Base-by-base conservation (phyloP, 2,888 invertebrate species). In the Harpagoxenus sublaevis region DNA sequence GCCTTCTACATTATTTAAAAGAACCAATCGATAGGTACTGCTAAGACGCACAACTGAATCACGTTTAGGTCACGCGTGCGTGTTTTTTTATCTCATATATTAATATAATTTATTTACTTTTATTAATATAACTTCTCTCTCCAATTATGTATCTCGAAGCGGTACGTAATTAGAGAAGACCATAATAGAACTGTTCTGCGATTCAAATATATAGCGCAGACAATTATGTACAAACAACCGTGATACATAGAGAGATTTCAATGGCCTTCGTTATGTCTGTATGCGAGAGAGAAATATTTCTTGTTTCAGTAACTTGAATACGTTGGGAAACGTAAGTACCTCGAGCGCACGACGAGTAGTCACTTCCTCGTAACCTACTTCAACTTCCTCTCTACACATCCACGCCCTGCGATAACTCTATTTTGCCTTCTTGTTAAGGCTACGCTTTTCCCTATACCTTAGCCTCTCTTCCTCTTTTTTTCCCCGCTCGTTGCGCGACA, bases 271-370 rank as follows among this genome's bases (percentile, higher is more conserved):
- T 73, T 65, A 73, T 39, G 28, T 39, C 35, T n/a, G 79, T 45
- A 23, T 48, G 18, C 15, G 28, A 60, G 35, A 57, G 78, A 70
- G 78, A 51, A 71, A 60, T 73, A 81, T 81, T 81, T 73, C 79
- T 81, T 81, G 73, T 81, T 73, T 48, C 79, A 48, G 71, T 79
- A 79, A 79, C 71, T 79, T 23, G 71, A 71, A 45, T 79, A 48
- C 48, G 35, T 60, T 35, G 71, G 73, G 57, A 71, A 70, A 71
- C 73, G 48, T 62, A 73, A 71, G 79, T 81, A 73, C 73, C 73
- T 62, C 73, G 48, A 79, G 57, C 48, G 39, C 60, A 31, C 60
- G 60, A 71, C 48, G 79, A 73, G 79, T 79, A 79, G 79, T 71
- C 79, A 60, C 79, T 71, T 48, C 18, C 73, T 60, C 60, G 60